Conservation (phyloP, 2,797 vertebrate species). For the Chelonia mydas region DNA sequence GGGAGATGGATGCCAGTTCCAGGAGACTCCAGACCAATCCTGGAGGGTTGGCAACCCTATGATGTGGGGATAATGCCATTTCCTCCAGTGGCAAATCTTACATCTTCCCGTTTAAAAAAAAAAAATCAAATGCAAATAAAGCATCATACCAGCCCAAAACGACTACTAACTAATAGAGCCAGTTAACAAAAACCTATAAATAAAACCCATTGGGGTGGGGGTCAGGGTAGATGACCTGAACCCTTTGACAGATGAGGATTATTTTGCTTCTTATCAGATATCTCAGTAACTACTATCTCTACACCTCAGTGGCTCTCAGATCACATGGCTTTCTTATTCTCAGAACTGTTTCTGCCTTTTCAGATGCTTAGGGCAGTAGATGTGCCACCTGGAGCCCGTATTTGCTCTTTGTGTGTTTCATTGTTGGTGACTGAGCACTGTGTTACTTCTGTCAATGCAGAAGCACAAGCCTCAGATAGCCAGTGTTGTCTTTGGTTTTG, state of each 20-base stretch:
- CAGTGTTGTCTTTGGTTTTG: background rate
- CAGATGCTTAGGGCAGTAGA: background rate
- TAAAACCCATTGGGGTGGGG: background rate
- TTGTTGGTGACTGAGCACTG: background rate
- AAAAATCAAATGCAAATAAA: background rate
- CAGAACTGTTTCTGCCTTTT: background rate
- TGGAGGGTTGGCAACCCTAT: background rate
- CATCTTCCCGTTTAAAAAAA: background rate
- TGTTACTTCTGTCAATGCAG: background rate
- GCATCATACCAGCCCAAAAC: background rate
- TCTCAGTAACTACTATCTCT: background rate
- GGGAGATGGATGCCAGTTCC: too few species aligned
- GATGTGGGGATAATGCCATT: background rate
- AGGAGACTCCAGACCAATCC: too few species aligned
- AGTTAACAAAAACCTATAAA: background rate
- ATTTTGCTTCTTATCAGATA: background rate
- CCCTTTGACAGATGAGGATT: background rate
- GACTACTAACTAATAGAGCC: fast-evolving
- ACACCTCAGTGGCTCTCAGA: background rate
- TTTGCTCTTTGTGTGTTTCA: background rate
- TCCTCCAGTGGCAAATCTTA: background rate
- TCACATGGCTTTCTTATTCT: background rate
- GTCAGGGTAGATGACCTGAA: background rate
- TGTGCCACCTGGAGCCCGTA: background rate
- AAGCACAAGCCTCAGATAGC: background rate